Evolutionary conservation across 2,888 invertebrate genomes (phyloP).

Genomic region (Spilosoma lubricipeda): DNA sequence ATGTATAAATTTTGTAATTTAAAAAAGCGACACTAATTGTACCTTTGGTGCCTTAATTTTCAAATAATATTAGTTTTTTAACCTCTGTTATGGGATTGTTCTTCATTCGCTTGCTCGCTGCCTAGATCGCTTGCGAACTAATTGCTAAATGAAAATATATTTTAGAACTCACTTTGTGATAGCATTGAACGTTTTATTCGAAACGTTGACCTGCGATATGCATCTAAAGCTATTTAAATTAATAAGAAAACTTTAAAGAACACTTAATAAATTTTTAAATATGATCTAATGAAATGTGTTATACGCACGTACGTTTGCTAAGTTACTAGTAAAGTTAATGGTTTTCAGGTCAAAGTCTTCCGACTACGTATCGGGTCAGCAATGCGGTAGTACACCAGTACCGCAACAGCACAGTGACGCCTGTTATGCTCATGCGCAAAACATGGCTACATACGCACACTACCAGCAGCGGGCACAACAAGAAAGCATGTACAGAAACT

Average conservation of each 20-base stretch:
- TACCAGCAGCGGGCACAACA: slow-evolving; percentile 74
- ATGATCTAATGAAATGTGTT: neutral
- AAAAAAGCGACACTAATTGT: neutral
- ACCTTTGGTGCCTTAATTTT: neutral
- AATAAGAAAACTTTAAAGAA: neutral
- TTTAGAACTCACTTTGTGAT: neutral
- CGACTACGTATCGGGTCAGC: slow-evolving; percentile 72
- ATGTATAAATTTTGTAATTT: neutral
- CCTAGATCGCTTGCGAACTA: neutral
- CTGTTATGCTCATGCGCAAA: slow-evolving; percentile 75
- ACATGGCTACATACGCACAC: slow-evolving; percentile 64
- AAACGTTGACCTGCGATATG: neutral
- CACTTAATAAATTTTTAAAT: neutral
- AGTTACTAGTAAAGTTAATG: neutral
- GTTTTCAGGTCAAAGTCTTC: slow-evolving; percentile 56
- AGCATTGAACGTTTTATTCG: neutral
- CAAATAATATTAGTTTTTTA: neutral
- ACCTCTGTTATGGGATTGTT: neutral
- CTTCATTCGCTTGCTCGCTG: neutral
- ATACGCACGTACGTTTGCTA: neutral
- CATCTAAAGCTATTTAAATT: neutral
- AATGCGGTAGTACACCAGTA: slow-evolving; percentile 61
- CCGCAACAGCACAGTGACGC: slow-evolving; percentile 71
- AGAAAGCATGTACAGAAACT: slow-evolving; percentile 83
- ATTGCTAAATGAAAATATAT: neutral